Conservation (phyloP, 2,797 vertebrate genomes). For the Margarornis squamiger region DNA sequence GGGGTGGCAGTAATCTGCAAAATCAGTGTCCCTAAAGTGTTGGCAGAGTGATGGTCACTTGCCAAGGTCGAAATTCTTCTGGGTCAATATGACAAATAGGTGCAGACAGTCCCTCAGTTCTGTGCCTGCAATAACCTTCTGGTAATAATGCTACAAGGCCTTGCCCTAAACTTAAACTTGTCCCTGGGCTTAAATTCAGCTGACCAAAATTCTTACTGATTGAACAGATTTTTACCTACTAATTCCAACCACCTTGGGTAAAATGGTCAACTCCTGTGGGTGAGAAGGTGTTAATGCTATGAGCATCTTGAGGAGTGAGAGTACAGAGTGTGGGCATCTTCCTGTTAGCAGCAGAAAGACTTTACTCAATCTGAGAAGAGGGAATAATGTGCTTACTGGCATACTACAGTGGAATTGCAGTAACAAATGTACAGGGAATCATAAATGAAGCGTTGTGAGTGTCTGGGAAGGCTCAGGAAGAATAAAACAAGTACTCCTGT, state of each 20-base stretch:
- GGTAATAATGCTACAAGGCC: neutral
- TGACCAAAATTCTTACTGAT: neutral
- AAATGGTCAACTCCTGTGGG: rapidly evolving
- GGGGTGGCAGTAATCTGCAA: neutral
- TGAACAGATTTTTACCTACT: neutral
- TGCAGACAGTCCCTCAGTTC: neutral
- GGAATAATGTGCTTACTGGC: neutral
- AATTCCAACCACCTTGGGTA: neutral
- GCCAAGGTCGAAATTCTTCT: neutral
- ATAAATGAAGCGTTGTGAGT: neutral
- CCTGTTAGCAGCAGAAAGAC: neutral
- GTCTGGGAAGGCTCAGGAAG: neutral
- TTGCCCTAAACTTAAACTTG: neutral
- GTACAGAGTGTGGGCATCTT: neutral
- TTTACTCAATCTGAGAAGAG: neutral
- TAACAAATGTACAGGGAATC: neutral
- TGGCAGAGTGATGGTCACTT: neutral
- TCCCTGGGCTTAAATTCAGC: neutral
- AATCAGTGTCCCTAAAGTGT: neutral
- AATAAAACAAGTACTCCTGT: neutral
- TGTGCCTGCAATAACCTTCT: neutral
- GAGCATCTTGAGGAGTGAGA: neutral
- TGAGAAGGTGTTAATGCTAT: neutral
- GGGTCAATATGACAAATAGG: neutral
- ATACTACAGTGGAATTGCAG: neutral